Base-by-base conservation (phyloP, 92 coral and sea anemone genomes). In the Phymanthus crucifer region DNA sequence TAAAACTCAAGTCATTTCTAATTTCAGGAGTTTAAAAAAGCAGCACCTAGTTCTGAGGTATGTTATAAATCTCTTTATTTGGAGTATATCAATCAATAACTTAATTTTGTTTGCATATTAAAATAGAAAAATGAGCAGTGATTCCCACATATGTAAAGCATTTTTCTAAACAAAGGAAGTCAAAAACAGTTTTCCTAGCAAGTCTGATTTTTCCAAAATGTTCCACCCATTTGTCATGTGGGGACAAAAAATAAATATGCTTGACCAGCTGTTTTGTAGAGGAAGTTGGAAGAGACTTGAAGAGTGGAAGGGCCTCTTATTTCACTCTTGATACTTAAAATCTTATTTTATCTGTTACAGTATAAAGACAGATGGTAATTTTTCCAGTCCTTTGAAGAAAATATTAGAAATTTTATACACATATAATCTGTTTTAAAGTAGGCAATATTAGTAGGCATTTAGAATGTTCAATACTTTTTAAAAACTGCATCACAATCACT, bases 21-120 rank as follows among this genome's bases (percentile, higher is more conserved):
- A 29, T 48, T 77, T 78, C 78, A 94, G 98, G 98, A 94, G 57
- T 94, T 94, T 78, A 94, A 86, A 80, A 78, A 89, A 71, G 98
- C 98, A 46, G 85, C 91, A 85, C 71, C 75, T 26, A 77, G 27
- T 33, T 21, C 90, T 54, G 92, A 79, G 83, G 83, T 79, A 33
- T 17, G 82, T 61, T 16, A 2, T 11, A 29, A 24, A 12, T 27
- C 9, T 54, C 1, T 21, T n/a, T 21, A 21, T 50, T 50, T 21
- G 0, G 21, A 54, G 9, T 21, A 43, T 43, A 6, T 7, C 48
- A 43, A 43, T 43, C 14, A 43, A 43, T 43, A 14, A 43, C 18
- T 43, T 43, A 43, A 43, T 43, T 7, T 43, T 43, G 14, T 43
- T 43, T 43, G 10, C 14, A 10, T 9, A 17, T 0, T 10, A 5